A percentile compares a stretch with the other conserved stretches of the same genome.
phyloP scores from a whole-genome alignment of 1,140 invertebrate genomes.

The Microvelia longipes region DNA sequence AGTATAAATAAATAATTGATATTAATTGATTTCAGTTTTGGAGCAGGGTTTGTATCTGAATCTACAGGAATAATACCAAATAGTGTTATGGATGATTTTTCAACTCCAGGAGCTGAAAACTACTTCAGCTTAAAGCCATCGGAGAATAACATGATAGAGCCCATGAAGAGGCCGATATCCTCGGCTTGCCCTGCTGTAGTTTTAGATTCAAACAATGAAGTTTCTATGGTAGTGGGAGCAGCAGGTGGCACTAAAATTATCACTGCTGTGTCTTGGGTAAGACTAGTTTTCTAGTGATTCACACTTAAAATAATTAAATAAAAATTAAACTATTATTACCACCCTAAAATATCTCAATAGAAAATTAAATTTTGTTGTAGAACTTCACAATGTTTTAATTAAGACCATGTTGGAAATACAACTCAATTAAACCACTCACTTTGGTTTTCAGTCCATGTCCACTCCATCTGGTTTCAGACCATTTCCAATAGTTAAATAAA shows the following conservation, averaged over 20 bases:
- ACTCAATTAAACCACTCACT: too few species aligned
- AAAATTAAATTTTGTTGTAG: too few species aligned
- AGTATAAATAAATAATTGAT: too few species aligned
- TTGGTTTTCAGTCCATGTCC: too few species aligned
- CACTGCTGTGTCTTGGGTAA: constrained; percentile 55
- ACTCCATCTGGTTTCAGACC: too few species aligned
- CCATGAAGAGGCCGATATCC: constrained; percentile 70
- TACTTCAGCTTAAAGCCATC: constrained; percentile 65
- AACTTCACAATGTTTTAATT: too few species aligned
- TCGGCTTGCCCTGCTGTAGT: constrained; percentile 80
- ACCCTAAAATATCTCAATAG: too few species aligned
- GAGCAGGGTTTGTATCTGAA: constrained; percentile 48
- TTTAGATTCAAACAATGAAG: constrained; percentile 43
- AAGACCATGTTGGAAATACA: too few species aligned
- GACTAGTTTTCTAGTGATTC: not conserved
- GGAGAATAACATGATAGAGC: constrained; percentile 59
- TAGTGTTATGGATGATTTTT: constrained; percentile 93
- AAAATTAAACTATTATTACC: too few species aligned
- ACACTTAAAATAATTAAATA: too few species aligned
- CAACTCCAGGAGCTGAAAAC: constrained; percentile 59
- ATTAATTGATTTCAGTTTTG: constrained; percentile 46
- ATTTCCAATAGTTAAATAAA: too few species aligned
- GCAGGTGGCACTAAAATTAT: constrained; percentile 84
- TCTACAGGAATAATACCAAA: constrained; percentile 81
- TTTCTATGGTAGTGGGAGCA: constrained; percentile 58